Conservation (phyloP, 2,113 vertebrate species). For the Sebastes fasciatus region DNA sequence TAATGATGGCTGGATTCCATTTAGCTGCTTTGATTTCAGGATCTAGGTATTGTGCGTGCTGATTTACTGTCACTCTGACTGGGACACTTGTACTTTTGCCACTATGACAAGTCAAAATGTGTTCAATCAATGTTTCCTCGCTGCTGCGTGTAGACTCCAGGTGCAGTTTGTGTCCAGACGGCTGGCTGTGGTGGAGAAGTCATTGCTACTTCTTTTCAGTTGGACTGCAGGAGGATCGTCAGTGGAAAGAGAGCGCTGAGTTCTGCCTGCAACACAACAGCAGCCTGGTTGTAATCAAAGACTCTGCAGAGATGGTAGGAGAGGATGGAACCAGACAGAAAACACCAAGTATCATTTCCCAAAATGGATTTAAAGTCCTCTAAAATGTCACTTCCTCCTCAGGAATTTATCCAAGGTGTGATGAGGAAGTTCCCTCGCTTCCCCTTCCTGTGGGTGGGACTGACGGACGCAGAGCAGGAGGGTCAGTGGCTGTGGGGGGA, state of each 20-base stretch:
- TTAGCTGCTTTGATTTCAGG: background rate
- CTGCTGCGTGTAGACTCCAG: conserved; percentile 50
- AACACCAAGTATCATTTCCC: background rate
- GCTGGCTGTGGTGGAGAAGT: conserved; percentile 58
- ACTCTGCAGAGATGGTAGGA: conserved; percentile 66
- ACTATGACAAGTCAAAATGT: too few species aligned
- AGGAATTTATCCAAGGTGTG: conserved; percentile 59
- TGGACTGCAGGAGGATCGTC: conserved; percentile 12
- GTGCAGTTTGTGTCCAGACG: conserved; percentile 45
- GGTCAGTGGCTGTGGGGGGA: conserved; percentile 63
- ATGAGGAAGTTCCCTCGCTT: background rate
- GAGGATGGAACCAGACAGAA: background rate
- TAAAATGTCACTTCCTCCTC: background rate
- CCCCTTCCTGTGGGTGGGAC: conserved; percentile 65
- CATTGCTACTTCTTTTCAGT: conserved; percentile 65
- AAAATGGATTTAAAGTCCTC: background rate
- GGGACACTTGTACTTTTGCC: too few species aligned
- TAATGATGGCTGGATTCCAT: too few species aligned
- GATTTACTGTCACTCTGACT: too few species aligned
- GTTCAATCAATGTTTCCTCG: background rate
- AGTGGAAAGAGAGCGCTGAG: conserved; percentile 23
- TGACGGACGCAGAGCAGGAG: conserved; percentile 57
- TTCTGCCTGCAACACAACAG: conserved; percentile 54
- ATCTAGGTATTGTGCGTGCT: too few species aligned
- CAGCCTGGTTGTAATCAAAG: conserved; percentile 58